phyloP scores from a whole-genome alignment of 2,888 invertebrate genomes.

The Heliconius aoede region DNA sequence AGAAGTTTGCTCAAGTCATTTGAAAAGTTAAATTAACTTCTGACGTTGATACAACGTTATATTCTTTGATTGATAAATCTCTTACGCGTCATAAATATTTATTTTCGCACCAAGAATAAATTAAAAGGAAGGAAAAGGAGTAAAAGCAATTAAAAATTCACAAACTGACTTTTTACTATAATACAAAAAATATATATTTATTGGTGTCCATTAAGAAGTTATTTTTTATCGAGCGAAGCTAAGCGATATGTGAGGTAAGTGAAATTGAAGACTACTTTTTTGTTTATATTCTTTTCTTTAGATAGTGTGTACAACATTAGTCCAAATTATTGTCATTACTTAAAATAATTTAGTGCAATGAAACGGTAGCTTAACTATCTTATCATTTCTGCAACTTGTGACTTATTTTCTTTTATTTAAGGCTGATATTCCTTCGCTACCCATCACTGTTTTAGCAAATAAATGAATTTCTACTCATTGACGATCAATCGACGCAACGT shows the following conservation, averaged over 20 bases:
- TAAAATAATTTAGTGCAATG: constrained; percentile 53
- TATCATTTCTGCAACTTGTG: constrained; percentile 42
- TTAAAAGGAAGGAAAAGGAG: too few species aligned
- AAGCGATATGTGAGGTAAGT: too few species aligned
- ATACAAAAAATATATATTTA: too few species aligned
- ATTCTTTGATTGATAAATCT: constrained; percentile 8
- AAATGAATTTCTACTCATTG: constrained; percentile 82
- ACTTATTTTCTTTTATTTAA: constrained; percentile 42
- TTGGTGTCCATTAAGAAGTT: too few species aligned
- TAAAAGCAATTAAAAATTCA: too few species aligned
- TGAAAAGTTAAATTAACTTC: constrained; percentile 30
- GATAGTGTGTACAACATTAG: not conserved
- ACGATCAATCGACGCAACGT: constrained; percentile 76
- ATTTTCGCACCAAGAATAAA: not conserved
- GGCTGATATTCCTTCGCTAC: constrained; percentile 47
- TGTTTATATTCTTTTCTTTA: too few species aligned
- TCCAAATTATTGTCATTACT: not conserved
- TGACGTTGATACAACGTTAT: constrained; percentile 20
- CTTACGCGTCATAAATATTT: not conserved
- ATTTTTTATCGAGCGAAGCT: too few species aligned
- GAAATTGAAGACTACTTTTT: too few species aligned
- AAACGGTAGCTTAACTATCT: constrained; percentile 59
- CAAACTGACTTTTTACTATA: too few species aligned
- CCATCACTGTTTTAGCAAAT: constrained; percentile 59
- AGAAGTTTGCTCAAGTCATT: constrained; percentile 20